Base-by-base conservation (phyloP, 2,113 vertebrate species). In the Vireo altiloquus region DNA sequence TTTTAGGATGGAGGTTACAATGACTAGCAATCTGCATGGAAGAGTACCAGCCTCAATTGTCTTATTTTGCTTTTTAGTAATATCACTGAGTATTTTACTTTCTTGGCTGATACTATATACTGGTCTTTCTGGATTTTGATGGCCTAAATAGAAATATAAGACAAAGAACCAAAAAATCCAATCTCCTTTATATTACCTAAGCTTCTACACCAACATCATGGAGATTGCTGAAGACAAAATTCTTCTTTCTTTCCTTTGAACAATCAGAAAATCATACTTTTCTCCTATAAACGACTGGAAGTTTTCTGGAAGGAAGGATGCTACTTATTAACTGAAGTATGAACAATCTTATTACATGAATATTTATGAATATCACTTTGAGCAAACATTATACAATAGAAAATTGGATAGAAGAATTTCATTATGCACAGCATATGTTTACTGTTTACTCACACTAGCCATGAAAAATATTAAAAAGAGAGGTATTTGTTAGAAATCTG, bases 361-460 rank as follows among this genome's bases (percentile, higher is more conserved):
- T 96, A 94, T 94, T 87, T 92, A 92, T 87, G 77, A 94, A 52
- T 57, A 79, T 47, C 40, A 87, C 49, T 56, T 16, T 33, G 71
- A 78, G 28, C 10, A 2, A 92, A 47, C 20, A 8, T 40, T 69
- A 60, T 28, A 85, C 87, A 91, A 82, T 49, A 69, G 44, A 82
- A 87, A 85, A 93, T 37, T 53, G 25, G 63, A 91, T 77, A 25
- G 76, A 69, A 81, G n/a, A 74, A 86, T 64, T 89, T 83, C 37
- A 94, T 91, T 87, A 87, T 53, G 59, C 59, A 72, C 59, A 93
- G n/a, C 70, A 74, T 91, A 95, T 86, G 71, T 59, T 90, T 94
- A 61, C 39, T 77, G 53, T 57, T 87, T 90, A 77, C 85, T 77
- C 50, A 94, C 71, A 52, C 33, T 63, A 91, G 33, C 65, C 6